Percentiles rank a stretch among this genome's conserved stretches.
phyloP scores from a whole-genome alignment of 2,113 vertebrate genomes.

The Erpornis zantholeuca region DNA sequence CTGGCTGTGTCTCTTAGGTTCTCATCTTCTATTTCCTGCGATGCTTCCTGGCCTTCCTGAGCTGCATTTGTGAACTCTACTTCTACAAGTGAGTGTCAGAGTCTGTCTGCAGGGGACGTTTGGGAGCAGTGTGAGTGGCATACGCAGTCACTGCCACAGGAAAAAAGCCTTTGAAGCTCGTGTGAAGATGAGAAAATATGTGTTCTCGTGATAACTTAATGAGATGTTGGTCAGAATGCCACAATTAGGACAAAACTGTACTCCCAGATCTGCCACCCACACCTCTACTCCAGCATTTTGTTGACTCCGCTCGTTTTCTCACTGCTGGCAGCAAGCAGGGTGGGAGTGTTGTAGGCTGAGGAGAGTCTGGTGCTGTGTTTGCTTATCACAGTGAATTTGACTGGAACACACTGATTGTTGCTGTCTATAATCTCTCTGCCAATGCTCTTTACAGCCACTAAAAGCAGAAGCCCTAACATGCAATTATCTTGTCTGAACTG shows the following conservation, averaged over 20 bases:
- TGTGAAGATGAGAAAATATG: neutral
- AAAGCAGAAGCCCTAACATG: neutral
- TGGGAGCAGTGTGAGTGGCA: neutral
- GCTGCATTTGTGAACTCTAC: conserved; percentile 96
- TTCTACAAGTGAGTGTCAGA: conserved; percentile 95
- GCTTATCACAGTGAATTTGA: neutral
- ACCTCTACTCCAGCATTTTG: neutral
- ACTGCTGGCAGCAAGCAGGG: neutral
- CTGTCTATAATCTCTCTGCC: neutral
- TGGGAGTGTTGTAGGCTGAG: neutral
- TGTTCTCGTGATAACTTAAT: neutral
- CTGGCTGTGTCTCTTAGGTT: conserved; percentile 77
- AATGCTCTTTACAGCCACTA: neutral
- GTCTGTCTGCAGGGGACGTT: neutral
- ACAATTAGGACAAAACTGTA: neutral
- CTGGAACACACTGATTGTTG: neutral
- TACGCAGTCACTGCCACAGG: neutral
- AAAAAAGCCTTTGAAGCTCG: neutral
- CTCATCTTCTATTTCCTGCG: conserved; percentile 98
- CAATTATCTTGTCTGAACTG: neutral
- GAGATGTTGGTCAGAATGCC: neutral
- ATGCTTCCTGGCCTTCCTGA: conserved; percentile 93
- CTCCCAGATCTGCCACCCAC: neutral
- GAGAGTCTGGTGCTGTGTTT: neutral
- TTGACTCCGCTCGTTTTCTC: neutral